Percentiles rank a stretch among this genome's conserved stretches.
These are phyloP conservation scores for Dasypogon diadema DNA, from an alignment of 2,888 invertebrate genomes.

Conservation along the genomic window DNA sequence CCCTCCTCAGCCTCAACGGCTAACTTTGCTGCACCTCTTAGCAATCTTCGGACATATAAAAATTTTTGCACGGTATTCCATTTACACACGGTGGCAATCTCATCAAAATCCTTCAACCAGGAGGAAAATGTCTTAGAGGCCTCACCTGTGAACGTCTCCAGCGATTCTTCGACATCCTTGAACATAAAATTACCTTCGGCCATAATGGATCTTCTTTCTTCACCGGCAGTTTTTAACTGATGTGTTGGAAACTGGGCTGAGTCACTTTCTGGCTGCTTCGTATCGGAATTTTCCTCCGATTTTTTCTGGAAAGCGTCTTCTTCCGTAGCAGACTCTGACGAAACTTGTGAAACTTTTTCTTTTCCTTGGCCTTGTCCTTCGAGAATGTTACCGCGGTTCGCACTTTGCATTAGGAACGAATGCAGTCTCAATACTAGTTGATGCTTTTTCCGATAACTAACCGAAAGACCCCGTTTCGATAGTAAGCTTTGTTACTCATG, in stretches of 20 bases:
- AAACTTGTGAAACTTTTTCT: not conserved
- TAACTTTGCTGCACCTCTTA: slow-evolving; percentile 50
- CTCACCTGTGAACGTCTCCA: slow-evolving; percentile 50
- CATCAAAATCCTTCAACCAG: slow-evolving; percentile 49
- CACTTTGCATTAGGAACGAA: not conserved
- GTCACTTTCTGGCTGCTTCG: not conserved
- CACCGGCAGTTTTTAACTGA: too few species aligned
- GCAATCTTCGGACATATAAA: slow-evolving; percentile 51
- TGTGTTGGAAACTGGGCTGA: too few species aligned
- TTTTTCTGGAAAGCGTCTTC: not conserved
- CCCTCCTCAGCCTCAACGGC: slow-evolving; percentile 13
- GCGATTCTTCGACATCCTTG: slow-evolving; percentile 51
- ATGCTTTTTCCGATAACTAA: too few species aligned
- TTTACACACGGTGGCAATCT: slow-evolving; percentile 37
- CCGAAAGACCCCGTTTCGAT: too few species aligned
- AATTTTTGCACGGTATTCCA: slow-evolving; percentile 53
- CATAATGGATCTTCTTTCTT: too few species aligned
- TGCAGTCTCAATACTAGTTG: not conserved
- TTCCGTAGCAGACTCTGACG: too few species aligned
- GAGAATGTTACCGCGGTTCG: not conserved
- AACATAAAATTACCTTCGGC: slow-evolving; percentile 40
- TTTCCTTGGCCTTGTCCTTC: not conserved
- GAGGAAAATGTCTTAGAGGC: slow-evolving; percentile 32
- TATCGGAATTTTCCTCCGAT: not conserved
- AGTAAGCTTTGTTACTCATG: too few species aligned